phyloP scores from a whole-genome alignment of 2,113 vertebrate species.

The Jacana jacana region DNA sequence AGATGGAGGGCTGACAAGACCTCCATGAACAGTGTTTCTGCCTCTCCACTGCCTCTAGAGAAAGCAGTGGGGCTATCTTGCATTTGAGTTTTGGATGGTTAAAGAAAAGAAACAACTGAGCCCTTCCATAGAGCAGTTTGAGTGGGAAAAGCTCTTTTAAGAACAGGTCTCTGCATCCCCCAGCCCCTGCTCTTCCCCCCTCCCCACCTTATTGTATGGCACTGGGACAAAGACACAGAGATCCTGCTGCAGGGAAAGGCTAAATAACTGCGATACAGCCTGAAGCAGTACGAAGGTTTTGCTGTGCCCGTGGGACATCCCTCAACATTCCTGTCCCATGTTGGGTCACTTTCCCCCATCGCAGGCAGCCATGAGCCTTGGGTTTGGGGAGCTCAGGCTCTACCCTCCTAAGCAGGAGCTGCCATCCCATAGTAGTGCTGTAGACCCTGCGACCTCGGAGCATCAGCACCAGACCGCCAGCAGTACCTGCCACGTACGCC shows the following conservation, averaged over 20 bases:
- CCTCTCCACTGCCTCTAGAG: not conserved
- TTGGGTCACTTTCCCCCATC: too few relatives aligned
- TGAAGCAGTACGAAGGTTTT: not conserved
- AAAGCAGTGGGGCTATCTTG: not conserved
- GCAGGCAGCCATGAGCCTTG: not conserved
- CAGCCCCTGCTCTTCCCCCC: not conserved
- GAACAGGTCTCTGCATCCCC: not conserved
- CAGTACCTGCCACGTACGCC: not conserved
- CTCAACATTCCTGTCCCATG: not conserved
- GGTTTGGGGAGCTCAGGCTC: not conserved
- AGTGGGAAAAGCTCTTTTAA: not conserved
- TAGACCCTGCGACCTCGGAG: fast-evolving
- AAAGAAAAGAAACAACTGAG: not conserved
- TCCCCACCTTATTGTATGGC: fast-evolving
- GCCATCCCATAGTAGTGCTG: fast-evolving
- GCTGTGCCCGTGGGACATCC: not conserved
- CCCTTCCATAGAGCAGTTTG: not conserved
- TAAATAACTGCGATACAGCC: fast-evolving
- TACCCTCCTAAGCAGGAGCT: not conserved
- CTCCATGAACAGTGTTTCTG: not conserved
- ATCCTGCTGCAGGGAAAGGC: not conserved
- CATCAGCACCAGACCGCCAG: not conserved
- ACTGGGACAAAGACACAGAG: not conserved
- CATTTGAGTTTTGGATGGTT: not conserved
- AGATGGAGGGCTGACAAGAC: not conserved